Percentiles rank a stretch among this genome's conserved stretches.
These are phyloP conservation scores for Omphaloscelis lunosa DNA, from an alignment of 2,888 invertebrate genomes.

Conservation along the genomic window DNA sequence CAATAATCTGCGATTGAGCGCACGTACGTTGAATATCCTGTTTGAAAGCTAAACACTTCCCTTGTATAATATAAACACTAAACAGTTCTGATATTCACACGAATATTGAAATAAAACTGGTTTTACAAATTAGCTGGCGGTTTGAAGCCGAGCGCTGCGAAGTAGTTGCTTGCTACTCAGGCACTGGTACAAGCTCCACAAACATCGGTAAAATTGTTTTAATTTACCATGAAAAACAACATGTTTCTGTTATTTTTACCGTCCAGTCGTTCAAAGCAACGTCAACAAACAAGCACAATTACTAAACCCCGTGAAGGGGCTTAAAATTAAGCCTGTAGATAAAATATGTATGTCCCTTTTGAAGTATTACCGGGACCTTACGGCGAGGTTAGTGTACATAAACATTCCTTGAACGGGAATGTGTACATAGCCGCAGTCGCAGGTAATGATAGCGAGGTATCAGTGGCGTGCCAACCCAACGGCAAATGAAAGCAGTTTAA, in stretches of 20 bases:
- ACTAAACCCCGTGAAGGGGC: constrained; percentile 26
- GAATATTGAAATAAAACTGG: constrained; percentile 62
- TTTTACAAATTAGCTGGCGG: constrained; percentile 51
- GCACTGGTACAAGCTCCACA: neutral
- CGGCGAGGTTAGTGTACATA: constrained; percentile 38
- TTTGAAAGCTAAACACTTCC: constrained; percentile 63
- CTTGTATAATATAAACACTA: constrained; percentile 37
- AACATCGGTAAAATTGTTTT: constrained; percentile 23
- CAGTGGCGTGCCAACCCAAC: constrained; percentile 60
- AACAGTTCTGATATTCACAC: constrained; percentile 58
- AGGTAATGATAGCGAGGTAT: constrained; percentile 62
- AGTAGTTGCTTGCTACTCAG: constrained; percentile 27
- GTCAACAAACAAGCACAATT: constrained; percentile 53
- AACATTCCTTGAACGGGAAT: constrained; percentile 54
- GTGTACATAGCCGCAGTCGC: constrained; percentile 36
- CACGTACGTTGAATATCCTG: constrained; percentile 65
- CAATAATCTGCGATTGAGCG: constrained; percentile 54
- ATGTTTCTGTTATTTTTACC: constrained; percentile 11
- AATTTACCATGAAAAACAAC: constrained; percentile 15
- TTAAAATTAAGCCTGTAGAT: constrained; percentile 32
- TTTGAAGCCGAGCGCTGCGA: constrained; percentile 29
- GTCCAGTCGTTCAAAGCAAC: constrained; percentile 18
- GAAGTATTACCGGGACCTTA: constrained; percentile 26
- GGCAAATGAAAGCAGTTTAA: constrained; percentile 69
- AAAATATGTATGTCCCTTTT: constrained; percentile 47